Base-by-base conservation (phyloP, 1,140 invertebrate genomes). In the Heliconius congener region DNA sequence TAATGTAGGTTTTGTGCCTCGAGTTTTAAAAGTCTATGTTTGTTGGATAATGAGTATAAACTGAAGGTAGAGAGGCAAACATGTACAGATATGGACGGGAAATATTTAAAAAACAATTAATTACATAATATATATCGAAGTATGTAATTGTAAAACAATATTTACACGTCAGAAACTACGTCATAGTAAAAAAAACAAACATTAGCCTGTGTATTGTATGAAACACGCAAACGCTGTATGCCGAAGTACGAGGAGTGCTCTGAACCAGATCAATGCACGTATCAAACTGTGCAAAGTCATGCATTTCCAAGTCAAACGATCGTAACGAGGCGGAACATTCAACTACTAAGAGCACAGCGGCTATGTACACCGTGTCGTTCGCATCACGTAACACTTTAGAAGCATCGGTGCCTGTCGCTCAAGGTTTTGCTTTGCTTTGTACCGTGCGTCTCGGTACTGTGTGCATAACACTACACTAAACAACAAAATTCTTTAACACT, bases 401-500 rank as follows among this genome's bases (percentile, higher is more conserved):
- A 93, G 92, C 91, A 85, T 87, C 88, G 86, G 85, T 89, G 87
- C 93, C 92, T 90, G 93, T 93, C 88, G 88, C 87, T 88, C 87
- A 92, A 93, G 93, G 91, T 87, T 94, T 93, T 79, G 78, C 80
- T 83, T 86, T 86, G 87, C 88, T 84, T 83, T 86, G 86, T 86
- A 85, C 85, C 87, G 88, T 88, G 88, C 87, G 88, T 88, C 89
- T 87, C 85, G 86, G 81, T 81, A 88, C 85, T 86, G 82, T 84
- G 92, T 93, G 91, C 93, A 93, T 89, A 86, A 92, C 91, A 93
- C 93, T 94, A 94, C 91, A 82, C 92, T 91, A 94, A 89, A 93
- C 88, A 93, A 89, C 91, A 91, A 93, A 87, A 91, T 84, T 93
- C 87, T 89, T 86, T 87, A 89, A 92, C 88, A 93, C 87, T 92